Percentiles rank a stretch among this genome's conserved stretches.
Evolutionary conservation across 2,113 vertebrate species (phyloP).

Genomic region (Poicephalus gulielmi): DNA sequence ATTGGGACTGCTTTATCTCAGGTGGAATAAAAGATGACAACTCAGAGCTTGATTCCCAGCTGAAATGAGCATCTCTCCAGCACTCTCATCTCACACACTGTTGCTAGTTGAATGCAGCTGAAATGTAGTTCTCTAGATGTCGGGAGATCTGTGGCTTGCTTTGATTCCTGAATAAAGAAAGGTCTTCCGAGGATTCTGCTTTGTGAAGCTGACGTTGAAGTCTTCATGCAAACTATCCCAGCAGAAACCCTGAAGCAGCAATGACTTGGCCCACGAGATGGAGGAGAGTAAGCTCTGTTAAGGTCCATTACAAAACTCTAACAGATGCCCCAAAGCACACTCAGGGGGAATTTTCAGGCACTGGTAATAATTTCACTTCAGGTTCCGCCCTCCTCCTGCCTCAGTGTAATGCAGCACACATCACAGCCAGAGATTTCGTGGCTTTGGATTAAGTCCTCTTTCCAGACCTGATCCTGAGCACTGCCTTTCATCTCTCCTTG

Average conservation of each 20-base stretch:
- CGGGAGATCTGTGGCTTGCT: background rate
- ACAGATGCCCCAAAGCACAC: background rate
- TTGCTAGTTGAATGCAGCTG: background rate
- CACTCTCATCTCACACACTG: background rate
- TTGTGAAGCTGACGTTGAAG: background rate
- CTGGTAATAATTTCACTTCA: background rate
- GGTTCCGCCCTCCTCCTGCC: background rate
- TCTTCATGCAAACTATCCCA: background rate
- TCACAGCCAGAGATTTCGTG: background rate
- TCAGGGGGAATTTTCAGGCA: background rate
- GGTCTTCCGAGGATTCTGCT: background rate
- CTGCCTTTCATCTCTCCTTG: background rate
- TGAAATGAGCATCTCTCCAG: background rate
- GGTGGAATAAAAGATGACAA: background rate
- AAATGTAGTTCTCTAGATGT: background rate
- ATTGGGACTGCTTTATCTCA: background rate
- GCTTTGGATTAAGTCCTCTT: background rate
- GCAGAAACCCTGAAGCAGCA: background rate
- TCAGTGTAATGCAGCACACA: background rate
- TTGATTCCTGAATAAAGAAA: background rate
- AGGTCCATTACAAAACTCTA: background rate
- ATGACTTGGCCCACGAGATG: background rate
- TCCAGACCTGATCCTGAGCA: background rate
- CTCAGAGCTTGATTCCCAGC: background rate
- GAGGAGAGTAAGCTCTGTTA: background rate